These are phyloP conservation scores for Ispidina lecontei DNA, from an alignment of 2,797 vertebrate species.

Conservation along the genomic window DNA sequence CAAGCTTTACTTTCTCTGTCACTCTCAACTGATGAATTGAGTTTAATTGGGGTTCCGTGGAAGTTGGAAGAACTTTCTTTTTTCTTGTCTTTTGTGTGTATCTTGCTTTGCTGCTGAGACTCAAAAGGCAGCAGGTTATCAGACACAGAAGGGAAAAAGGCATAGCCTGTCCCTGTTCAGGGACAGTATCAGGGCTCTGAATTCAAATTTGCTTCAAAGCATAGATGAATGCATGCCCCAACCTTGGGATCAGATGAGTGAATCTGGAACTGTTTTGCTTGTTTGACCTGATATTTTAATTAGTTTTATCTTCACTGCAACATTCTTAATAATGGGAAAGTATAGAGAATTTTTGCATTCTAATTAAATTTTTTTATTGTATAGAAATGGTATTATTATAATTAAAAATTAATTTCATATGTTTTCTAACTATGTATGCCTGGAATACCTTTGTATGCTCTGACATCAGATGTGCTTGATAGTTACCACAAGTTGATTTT, in stretches of 20 bases:
- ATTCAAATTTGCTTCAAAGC: neutral
- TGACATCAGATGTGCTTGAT: neutral
- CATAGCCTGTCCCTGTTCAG: neutral
- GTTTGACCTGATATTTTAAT: neutral
- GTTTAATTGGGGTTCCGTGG: neutral
- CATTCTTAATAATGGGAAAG: neutral
- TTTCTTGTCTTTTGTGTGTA: neutral
- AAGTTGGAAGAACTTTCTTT: neutral
- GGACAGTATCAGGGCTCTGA: neutral
- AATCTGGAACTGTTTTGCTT: neutral
- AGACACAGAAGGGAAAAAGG: neutral
- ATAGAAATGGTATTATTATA: neutral
- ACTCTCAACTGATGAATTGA: conserved; percentile 1
- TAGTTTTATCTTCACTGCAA: neutral
- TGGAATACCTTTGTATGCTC: neutral
- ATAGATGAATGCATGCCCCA: neutral
- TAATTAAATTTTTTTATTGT: neutral
- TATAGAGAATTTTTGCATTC: neutral
- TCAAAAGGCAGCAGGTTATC: neutral
- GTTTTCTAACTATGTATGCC: neutral
- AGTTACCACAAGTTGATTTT: neutral
- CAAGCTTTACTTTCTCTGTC: conserved; percentile 21
- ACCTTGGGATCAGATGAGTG: neutral
- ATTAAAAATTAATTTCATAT: neutral
- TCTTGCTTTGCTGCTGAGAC: neutral